phyloP scores from a whole-genome alignment of 2,797 vertebrate genomes.

The Rhabdomys pumilio region DNA sequence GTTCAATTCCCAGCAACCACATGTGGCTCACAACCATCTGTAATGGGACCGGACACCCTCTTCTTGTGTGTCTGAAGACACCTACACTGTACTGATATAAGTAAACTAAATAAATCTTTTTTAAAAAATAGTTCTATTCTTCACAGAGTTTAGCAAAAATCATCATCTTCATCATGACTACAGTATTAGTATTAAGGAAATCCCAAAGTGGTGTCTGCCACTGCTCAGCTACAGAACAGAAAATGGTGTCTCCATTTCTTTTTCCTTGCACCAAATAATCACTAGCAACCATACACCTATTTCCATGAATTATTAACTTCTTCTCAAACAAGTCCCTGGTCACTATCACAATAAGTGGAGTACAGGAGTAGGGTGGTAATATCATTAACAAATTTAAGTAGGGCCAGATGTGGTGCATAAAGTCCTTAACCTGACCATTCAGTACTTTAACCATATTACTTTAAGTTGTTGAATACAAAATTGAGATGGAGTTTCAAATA shows the following conservation, averaged over 20 bases:
- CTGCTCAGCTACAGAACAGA: background rate
- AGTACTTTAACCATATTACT: conserved; percentile 45
- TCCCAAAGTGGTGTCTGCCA: background rate
- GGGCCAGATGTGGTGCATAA: background rate
- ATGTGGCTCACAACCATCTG: background rate
- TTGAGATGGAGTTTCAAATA: background rate
- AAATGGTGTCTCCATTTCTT: conserved; percentile 3
- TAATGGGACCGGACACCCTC: background rate
- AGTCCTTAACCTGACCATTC: conserved; percentile 10
- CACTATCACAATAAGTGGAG: background rate
- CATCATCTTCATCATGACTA: conserved; percentile 12
- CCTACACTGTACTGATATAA: background rate
- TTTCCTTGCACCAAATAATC: conserved; percentile 30
- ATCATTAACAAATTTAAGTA: background rate
- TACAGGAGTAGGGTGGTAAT: background rate
- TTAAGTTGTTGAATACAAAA: conserved; percentile 69
- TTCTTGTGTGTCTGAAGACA: background rate
- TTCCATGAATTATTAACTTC: conserved; percentile 46
- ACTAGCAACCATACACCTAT: background rate
- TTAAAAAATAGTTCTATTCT: background rate
- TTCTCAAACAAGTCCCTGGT: conserved; percentile 6
- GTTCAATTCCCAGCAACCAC: background rate
- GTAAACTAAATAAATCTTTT: background rate
- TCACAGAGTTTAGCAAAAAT: conserved; percentile 60
- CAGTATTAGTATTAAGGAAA: conserved; percentile 36